Evolutionary conservation across 2,113 vertebrate species (phyloP), one percentile per base, ranked within the genome.

Genomic region (Geococcyx californianus): DNA sequence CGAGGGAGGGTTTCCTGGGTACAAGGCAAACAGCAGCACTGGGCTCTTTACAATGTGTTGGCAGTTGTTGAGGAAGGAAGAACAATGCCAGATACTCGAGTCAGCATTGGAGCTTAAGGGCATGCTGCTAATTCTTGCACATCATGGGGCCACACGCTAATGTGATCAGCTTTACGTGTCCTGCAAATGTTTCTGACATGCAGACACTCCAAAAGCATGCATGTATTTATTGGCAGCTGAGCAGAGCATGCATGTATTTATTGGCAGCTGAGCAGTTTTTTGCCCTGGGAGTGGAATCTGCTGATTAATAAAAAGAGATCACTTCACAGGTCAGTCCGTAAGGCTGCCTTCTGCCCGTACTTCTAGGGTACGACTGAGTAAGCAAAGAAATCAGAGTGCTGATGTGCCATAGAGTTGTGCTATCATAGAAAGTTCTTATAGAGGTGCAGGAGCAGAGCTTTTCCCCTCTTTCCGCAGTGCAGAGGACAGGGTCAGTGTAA

Each of bases 231-330:
- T 1, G 2, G 42, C 63, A 90, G 47, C n/a, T 40, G 75, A 60
- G 59, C 18, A 56, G 5, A 68, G 58, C 16, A 21, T 52, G 52
- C 33, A 38, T 60, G 1, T 89, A 5, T 58, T 87, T 89, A 62
- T 36, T 1, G 2, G 42, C 63, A 90, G 47, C n/a, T 40, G 75
- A 60, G 59, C 18, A 56, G 5, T 23, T n/a, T 13, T 31, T 75
- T 40, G 36, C 17, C 24, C 25, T 58, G 31, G 3, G 8, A 78
- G 9, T 31, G 8, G 31, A 54, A 66, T 69, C 40, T 68, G 7
- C 10, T 40, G 34, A 33, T 15, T 72, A 21, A 16, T 12, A 4
- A 33, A 36, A 13, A 13, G 0, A 42, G 1, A 13, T n/a, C 1
- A 29, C 25, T 68, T 64, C 16, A 62, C 8, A 9, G 70, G 7